Evolutionary conservation across 2,888 invertebrate genomes (phyloP).

Genomic region (Platycnemis pennipes): DNA sequence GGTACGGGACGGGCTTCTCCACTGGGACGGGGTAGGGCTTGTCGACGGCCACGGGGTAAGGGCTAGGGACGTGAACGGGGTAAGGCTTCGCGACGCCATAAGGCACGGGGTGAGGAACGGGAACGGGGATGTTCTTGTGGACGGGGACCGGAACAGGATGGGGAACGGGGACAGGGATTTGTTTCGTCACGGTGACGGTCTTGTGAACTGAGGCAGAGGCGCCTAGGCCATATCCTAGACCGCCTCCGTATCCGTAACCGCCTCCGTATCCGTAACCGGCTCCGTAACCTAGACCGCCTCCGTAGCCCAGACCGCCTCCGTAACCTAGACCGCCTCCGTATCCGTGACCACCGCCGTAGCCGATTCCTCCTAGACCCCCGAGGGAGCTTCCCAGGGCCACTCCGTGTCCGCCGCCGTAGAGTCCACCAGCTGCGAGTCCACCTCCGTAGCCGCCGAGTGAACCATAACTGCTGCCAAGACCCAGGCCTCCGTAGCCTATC

Average conservation of each 20-base stretch:
- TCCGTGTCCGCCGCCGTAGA: background rate
- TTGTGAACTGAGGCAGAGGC: background rate
- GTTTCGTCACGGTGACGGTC: constrained; percentile 63
- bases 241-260: constrained; percentile 32
- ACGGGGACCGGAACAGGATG: constrained; percentile 65
- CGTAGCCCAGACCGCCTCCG: constrained; percentile 23
- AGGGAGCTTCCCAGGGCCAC: background rate
- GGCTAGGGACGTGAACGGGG: constrained; percentile 59
- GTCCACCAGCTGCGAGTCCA: background rate
- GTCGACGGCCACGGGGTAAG: constrained; percentile 46
- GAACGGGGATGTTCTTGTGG: constrained; percentile 69
- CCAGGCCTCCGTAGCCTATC: constrained; percentile 38
- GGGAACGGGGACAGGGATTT: constrained; percentile 53
- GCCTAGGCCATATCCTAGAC: background rate
- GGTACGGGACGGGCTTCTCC: constrained; percentile 52
- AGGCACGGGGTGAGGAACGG: constrained; percentile 59
- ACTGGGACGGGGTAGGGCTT: constrained; percentile 62
- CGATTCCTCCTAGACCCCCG: background rate
- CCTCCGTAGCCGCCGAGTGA: background rate
- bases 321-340: background rate
- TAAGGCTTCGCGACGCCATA: constrained; percentile 41
- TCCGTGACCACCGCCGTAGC: background rate
- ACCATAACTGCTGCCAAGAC: background rate
- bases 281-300: constrained; percentile 6
- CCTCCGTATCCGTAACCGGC: constrained; percentile 31